Base-by-base conservation (phyloP, 37 sponge, comb jelly and placozoan species). In the Ephydatia muelleri region DNA sequence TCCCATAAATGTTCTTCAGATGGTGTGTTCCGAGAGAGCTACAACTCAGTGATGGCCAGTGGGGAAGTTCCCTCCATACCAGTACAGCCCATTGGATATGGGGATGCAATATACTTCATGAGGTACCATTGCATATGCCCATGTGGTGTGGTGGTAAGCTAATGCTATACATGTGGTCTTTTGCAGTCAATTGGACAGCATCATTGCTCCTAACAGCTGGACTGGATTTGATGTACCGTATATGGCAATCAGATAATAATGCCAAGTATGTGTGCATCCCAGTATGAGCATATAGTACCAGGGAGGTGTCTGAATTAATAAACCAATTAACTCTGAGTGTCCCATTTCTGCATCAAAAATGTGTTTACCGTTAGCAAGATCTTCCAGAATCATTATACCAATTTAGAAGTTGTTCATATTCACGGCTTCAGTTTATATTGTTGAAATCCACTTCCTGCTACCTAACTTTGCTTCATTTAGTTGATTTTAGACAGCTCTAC, bases 61-160 rank as follows among this genome's bases (percentile, higher is more conserved):
- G 76, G 78, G 2, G 73, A 5, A 12, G 85, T 65, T 29, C 96
- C 96, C n/a, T 14, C 48, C 9, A 95, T 95, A 19, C 96, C 96
- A 57, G 96, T 95, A 34, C 94, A 90, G 65, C 96, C 96, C 0
- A 76, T 95, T 16, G 91, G 91, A 39, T 91, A 88, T 77, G 81
- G 76, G 33, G 94, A 95, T 84, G 94, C 94, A 74, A 35, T 70
- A 0, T 83, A 90, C 70, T 92, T 95, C 66, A 80, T 95, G 82
- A 86, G 71, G 74, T 82, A 31, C 43, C 6, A 43, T 43, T 43
- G 43, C 43, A 43, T 6, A 43, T 6, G 6, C 43, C 43, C 6
- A 43, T 43, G 43, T 43, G 43, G 6, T 43, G 43, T 43, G 6
- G 6, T 43, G 43, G 43, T 43, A 6, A 9, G 43, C 43, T 43